Base-by-base conservation (phyloP, 2,113 vertebrate species). In the Nasalis larvatus region DNA sequence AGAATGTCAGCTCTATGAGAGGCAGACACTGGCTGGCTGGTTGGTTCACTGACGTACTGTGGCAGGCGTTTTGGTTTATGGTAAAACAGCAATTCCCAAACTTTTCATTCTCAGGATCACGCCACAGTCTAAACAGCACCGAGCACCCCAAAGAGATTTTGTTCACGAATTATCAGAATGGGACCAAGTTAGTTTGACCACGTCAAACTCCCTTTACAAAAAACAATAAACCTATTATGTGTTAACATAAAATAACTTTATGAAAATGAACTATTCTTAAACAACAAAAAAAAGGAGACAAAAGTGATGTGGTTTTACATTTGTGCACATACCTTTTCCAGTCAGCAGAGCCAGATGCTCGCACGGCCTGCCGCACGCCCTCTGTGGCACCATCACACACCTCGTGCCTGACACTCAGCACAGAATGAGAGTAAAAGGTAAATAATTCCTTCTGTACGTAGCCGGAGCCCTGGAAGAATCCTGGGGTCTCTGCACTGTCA, bases 361-460 rank as follows among this genome's bases (percentile, higher is more conserved):
- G 21, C 71, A 10, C 1, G 0, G 6, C 10, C n/a, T 20, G 27
- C 52, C 3, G 8, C 20, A 52, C 8, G 40, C 35, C 4, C 16
- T 8, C 81, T 63, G 12, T 35, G 35, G 25, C 32, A n/a, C 27
- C 3, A 21, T 12, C 12, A 23, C 30, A 30, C 6, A 35, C 23
- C 49, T 27, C 17, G 4, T 4, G 8, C 40, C 42, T 4, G 45
- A 1, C 9, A 3, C 45, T 23, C 18, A 17, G 7, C 30, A 45
- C 25, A 18, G 13, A 63, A 25, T 1, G 1, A 58, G 49, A 58
- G 54, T 1, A 49, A 37, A 66, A 49, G 35, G 27, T 20, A 82
- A 7, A 7, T 1, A 2, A 27, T 6, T 42, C 8, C 16, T 9
- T 63, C 3, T 7, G 3, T 13, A 45, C 5, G n/a, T 10, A 2